Conservation (phyloP, 2,113 vertebrate genomes). For the Dicrurus megarhynchus region DNA sequence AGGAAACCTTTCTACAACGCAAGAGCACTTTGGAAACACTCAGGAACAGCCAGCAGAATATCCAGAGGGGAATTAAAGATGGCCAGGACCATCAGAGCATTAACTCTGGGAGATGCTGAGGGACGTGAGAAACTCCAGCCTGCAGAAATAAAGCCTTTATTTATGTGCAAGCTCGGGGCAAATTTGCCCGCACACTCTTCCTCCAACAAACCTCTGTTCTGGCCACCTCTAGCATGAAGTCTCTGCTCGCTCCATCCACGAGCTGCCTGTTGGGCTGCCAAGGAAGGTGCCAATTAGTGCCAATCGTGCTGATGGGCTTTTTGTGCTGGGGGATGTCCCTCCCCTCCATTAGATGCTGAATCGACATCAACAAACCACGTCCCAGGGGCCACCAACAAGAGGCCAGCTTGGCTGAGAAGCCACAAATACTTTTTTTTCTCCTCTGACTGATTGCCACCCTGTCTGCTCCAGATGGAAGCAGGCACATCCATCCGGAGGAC, state of each 20-base stretch:
- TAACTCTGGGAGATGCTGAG: background rate
- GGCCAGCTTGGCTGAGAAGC: background rate
- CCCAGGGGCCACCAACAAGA: background rate
- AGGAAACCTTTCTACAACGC: background rate
- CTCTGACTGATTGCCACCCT: background rate
- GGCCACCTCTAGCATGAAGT: slow-evolving; percentile 40
- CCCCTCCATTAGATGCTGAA: background rate
- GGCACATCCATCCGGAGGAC: background rate
- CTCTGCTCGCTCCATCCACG: background rate
- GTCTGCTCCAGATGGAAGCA: background rate
- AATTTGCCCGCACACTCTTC: background rate
- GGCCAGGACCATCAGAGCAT: background rate
- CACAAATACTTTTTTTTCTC: background rate
- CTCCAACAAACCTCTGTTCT: slow-evolving; percentile 1
- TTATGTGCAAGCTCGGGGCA: background rate
- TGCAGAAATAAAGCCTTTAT: slow-evolving; percentile 5
- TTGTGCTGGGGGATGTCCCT: background rate
- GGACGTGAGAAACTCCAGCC: background rate
- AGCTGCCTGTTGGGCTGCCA: slow-evolving; percentile 11
- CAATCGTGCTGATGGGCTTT: background rate
- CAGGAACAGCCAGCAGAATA: background rate
- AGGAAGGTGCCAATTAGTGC: slow-evolving; percentile 46
- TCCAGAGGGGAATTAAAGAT: background rate
- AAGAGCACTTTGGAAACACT: background rate
- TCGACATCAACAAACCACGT: background rate